Evolutionary conservation across 2,113 vertebrate genomes (phyloP), one percentile per base, ranked within the genome.

Genomic region (Mirounga angustirostris): DNA sequence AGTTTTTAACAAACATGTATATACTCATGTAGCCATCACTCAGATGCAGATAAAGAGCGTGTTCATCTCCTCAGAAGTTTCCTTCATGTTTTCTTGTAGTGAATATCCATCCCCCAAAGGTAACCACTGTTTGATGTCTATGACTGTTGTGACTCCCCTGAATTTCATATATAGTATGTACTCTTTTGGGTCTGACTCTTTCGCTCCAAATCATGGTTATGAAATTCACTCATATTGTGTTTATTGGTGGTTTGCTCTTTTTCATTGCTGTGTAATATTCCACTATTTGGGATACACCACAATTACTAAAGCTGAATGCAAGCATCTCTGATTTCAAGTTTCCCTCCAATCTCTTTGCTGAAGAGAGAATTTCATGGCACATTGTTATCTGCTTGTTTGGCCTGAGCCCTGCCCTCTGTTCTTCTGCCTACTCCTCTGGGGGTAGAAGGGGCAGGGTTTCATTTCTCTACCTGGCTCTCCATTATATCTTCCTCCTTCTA

Each of bases 271-370:
- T 50, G 30, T 50, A 36, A 46, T 33, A 63, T 81, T 74, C 46
- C 13, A 4, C 0, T 0, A 2, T 10, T 30, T 3, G 3, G 33
- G 54, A 22, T 43, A 10, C 18, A 89, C 76, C 54, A n/a, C 8
- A 46, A 4, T 56, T 28, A 61, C 43, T 61, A 18, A 79, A 59
- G 28, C 40, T 40, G 76, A 50, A 43, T 12, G n/a, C 14, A 43
- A 10, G 3, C 19, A 7, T 61, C 80, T 80, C 33, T 69, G 65
- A 19, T 33, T 69, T 69, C 33, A 69, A 33, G 33, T 69, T 69
- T 69, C 65, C 33, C 33, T n/a, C 33, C 65, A 69, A 18, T 69
- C 28, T 65, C 65, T 19, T 16, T n/a, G 65, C 21, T 80, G 7
- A 94, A 86, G n/a, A 26, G n/a, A 73, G 24, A 46, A n/a, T 14